phyloP scores from a whole-genome alignment of 2,113 vertebrate genomes.

The Agapornis roseicollis region DNA sequence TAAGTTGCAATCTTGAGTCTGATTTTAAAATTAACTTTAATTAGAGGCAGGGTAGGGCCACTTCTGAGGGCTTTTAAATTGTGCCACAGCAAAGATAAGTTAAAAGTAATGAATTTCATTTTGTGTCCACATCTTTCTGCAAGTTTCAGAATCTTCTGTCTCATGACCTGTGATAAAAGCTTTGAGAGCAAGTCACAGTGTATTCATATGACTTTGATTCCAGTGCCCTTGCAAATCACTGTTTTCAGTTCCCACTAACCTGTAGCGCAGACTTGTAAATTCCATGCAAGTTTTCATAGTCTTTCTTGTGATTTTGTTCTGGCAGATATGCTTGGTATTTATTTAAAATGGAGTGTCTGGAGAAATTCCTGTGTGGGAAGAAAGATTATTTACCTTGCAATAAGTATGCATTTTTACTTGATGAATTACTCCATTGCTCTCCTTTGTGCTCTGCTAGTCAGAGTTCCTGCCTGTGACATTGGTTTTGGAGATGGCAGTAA shows the following conservation, averaged over 20 bases:
- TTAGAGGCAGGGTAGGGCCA: neutral
- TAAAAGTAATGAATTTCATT: neutral
- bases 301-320: neutral
- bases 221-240: neutral
- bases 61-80: neutral
- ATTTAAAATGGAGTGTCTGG: neutral
- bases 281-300: neutral
- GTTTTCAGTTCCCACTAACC: neutral
- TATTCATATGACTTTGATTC: neutral
- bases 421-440: neutral
- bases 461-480: neutral
- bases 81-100: neutral
- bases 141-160: neutral
- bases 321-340: neutral
- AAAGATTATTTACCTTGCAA: neutral
- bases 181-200: neutral
- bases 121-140: neutral
- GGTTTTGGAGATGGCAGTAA: neutral
- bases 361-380: neutral
- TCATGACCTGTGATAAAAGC: neutral
- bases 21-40: neutral
- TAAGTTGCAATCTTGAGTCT: neutral
- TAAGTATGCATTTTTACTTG: neutral
- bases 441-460: neutral
- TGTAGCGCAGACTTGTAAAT: neutral